Evolutionary conservation across 2,113 vertebrate species (phyloP), one percentile per base, ranked within the genome.

Genomic region (Psilopogon haemacephalus): DNA sequence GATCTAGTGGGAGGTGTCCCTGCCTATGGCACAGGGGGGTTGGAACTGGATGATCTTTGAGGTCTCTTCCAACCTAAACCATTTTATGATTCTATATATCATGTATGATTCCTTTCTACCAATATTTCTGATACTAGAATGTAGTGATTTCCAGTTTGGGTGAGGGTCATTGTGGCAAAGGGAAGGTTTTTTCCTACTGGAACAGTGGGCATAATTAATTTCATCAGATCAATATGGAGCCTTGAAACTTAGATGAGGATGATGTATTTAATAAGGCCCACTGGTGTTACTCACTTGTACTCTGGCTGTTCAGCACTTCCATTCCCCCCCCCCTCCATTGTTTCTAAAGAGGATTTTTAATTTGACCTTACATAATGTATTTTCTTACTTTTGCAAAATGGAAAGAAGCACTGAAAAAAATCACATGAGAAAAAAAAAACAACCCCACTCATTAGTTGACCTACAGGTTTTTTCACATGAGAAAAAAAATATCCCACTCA

Each of bases 331-430:
- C 7, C 2, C 7, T 1, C 5, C 20, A 42, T 84, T 77, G 32
- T 42, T 93, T 81, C 81, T 77, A 62, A 81, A 59, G 28, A 32
- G 21, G 44, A 30, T 84, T 78, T 78, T 79, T 9, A 33, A 58
- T 87, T 79, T 79, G 9, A 75, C 42, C 38, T 84, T 78, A 32
- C 0, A 8, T n/a, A 67, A 67, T 81, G 6, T 24, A 7, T 88
- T 92, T 77, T 46, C 19, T 88, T 79, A 32, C 21, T 78, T 90
- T 15, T 69, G 46, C 56, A 27, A 86, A 77, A 86, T 89, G 81
- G 91, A 92, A 86, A 92, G 46, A 69, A 46, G 50, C 69, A 77
- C 18, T 90, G 69, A 44, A 42, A 92, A 84, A 79, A 88, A 86
- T 89, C 44, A 50, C 63, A 19, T 35, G 54, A 50, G 38, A 78